Base-by-base conservation (phyloP, 2,888 invertebrate genomes). In the Apodemia mormo region DNA sequence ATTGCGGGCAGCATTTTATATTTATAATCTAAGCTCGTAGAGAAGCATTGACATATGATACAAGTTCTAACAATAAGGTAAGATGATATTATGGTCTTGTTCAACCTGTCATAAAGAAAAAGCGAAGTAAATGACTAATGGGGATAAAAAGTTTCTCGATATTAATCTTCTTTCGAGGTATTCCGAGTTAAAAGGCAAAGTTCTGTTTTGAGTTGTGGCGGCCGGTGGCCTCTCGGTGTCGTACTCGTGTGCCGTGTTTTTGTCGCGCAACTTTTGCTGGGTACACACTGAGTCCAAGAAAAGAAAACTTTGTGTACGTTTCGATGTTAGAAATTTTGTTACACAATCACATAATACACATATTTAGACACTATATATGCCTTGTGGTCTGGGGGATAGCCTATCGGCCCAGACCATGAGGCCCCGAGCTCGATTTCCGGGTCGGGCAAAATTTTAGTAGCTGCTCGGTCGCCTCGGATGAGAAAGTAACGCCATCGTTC, bases 221-320 rank as follows among this genome's bases (percentile, higher is more conserved):
- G 71, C 66, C 67, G 71, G 75, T 68, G 76, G 75, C 72, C 72
- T 72, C 65, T 68, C 73, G 76, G 78, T 78, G 80, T 76, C 73
- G 76, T 78, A 72, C 78, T 71, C 67, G 76, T 70, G 65, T 66
- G 66, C 43, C 77, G 68, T 73, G 77, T 78, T 79, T 80, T 82
- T 82, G 74, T 73, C 71, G 73, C 73, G 67, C 70, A 65, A 67
- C 68, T 67, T 65, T 8, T 61, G 64, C 64, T 67, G 22, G 43
- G 65, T 67, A 29, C 64, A 33, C 58, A 33, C 30, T 14, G 30
- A 5, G 10, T 61, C 10, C 10, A 29, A 3, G 45, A 45, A 45
- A 45, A 2, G 5, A 12, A 12, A 12, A 45, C 10, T 45, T 40
- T 40, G 8, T 40, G 6, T 22, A 22, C 22, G 22, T 22, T 22